Evolutionary conservation across 2,797 vertebrate genomes (phyloP), one percentile per base, ranked within the genome.

Genomic region (Sardinella longiceps): DNA sequence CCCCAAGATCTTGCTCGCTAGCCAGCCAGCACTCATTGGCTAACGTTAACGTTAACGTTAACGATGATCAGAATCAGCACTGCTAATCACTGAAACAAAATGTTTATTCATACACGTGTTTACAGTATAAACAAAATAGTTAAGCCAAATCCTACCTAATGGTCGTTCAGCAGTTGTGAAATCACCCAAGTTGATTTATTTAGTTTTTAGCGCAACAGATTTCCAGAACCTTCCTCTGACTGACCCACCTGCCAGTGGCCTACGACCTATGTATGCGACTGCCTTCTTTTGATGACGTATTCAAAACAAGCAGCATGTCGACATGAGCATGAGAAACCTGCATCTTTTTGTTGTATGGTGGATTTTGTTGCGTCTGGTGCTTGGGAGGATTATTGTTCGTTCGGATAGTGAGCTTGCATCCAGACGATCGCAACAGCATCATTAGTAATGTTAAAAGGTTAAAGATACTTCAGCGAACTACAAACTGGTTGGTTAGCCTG

Each of bases 191-290:
- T n/a, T 25, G 18, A 23, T 18, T 53, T 20, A 53, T 53, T 53
- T 4, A 60, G 56, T 60, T 60, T 6, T n/a, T 60, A 25, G n/a
- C 18, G 37, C 37, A 18, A 77, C 70, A 43, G 37, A 77, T 23
- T 77, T 77, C 70, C 70, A 77, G 70, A 77, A 77, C 43, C 70
- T 77, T 77, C 63, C 30, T 70, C 30, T 23, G 18, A 20, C 66
- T 43, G 70, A 77, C 70, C 70, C 37, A 74, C 66, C 66, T 74
- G 66, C 66, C 33, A 33, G 30, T 74, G 15, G 50, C 18, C 50
- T 51, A 51, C 30, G 33, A 37, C 30, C 66, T 74, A 37, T 37
- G 28, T 39, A 9, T 39, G 37, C 66, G 30, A 74, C 66, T 37
- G 66, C 15, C 66, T 20, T 74, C 66, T 39, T 33, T 20, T 74